Evolutionary conservation across 2,113 vertebrate genomes (phyloP), one percentile per base, ranked within the genome.

Genomic region (Dromiciops gliroides): DNA sequence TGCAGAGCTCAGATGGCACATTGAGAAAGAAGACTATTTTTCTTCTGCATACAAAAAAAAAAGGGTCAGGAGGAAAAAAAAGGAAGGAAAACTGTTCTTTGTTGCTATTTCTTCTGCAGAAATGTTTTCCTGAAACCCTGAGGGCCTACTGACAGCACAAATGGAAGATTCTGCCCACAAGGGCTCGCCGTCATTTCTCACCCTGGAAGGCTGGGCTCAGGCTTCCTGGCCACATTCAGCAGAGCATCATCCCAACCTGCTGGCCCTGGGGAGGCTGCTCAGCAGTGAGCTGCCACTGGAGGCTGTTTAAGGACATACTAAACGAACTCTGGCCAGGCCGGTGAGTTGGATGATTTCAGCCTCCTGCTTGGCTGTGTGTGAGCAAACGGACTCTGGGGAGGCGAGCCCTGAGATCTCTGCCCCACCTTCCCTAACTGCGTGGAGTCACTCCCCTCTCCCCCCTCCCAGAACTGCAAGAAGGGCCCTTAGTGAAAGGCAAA

Each of bases 161-260:
- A 95, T 95, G 94, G 94, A 98, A n/a, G 93, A 97, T 94, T 90
- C 96, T 95, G 96, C 96, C 97, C 37, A 48, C 23, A 88, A 98
- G 94, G 95, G 97, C 94, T 95, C 93, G 92, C 51, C 47, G 95
- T 95, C 96, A 96, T 97, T 98, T 97, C 95, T 97, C 97, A 93
- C 91, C 89, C 83, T 94, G 97, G 95, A 95, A 96, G 94, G 53
- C 75, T 44, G 88, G 95, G 97, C 97, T 96, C 95, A 94, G 95
- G 52, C 94, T 95, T 96, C 95, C 95, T 96, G 96, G 94, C 97
- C 60, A 75, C n/a, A 95, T 23, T 92, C 97, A 97, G 94, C 92
- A 97, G 96, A 96, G 97, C 97, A 91, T 96, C 95, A 95, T 96
- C 97, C 97, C 96, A 95, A 93, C 48, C n/a, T 56, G 96, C 97